These are phyloP conservation scores for Panthera tigris DNA, from an alignment of 2,113 vertebrate genomes.

Conservation along the genomic window DNA sequence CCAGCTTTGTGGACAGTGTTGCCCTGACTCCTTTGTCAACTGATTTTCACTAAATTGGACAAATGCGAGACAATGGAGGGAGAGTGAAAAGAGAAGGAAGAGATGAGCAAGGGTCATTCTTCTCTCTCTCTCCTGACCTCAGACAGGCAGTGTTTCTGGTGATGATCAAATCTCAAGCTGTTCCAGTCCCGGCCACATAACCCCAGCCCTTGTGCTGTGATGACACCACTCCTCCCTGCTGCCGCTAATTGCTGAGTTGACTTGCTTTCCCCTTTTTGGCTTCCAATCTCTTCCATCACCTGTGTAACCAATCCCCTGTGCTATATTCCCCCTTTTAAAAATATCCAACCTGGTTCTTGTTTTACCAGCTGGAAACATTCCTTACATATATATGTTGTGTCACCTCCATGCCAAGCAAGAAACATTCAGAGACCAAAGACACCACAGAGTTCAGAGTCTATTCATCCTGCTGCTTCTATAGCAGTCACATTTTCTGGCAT, in stretches of 20 bases:
- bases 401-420: neutral
- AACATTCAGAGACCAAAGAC: neutral
- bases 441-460: neutral
- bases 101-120: neutral
- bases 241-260: neutral
- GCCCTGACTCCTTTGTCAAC: neutral
- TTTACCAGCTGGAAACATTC: neutral
- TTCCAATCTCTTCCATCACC: neutral
- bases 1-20: neutral
- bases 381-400: neutral
- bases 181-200: neutral
- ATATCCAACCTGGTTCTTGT: neutral
- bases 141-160: neutral
- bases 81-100: neutral
- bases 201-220: too few species aligned
- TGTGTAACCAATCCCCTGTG: neutral
- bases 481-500: neutral
- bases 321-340: slow-evolving; percentile 21
- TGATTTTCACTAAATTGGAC: neutral
- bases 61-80: neutral
- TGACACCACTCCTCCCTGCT: neutral
- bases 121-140: neutral
- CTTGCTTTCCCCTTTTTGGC: neutral
- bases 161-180: neutral
- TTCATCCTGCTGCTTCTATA: neutral